phyloP scores from a whole-genome alignment of 2,797 vertebrate species.

The Smutsia temminckii region DNA sequence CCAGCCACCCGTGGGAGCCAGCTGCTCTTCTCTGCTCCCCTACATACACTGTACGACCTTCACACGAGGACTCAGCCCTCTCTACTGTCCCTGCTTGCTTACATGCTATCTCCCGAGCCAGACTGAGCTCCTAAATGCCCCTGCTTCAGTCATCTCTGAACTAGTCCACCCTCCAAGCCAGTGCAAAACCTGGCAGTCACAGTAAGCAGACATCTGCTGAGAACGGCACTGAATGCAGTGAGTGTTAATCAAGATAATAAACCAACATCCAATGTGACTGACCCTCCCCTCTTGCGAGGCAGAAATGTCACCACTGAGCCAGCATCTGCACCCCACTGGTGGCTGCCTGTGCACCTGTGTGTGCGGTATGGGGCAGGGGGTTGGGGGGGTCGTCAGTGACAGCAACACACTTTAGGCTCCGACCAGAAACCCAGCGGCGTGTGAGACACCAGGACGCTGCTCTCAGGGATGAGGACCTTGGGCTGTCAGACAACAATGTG shows the following conservation, averaged over 20 bases:
- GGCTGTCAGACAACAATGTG: neutral
- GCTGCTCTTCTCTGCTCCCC: neutral
- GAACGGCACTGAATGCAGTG: fast-evolving
- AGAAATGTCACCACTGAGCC: neutral
- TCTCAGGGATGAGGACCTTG: neutral
- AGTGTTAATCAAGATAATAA: neutral
- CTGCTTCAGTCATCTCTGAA: neutral
- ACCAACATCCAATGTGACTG: neutral
- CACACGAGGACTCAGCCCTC: no score
- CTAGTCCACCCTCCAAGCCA: fast-evolving
- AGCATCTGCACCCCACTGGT: neutral
- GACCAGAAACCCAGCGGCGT: neutral
- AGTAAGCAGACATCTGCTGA: neutral
- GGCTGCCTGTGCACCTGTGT: neutral
- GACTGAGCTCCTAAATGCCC: neutral
- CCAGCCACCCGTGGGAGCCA: neutral
- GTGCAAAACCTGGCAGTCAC: neutral
- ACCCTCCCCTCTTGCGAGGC: neutral
- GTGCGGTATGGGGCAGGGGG: no score
- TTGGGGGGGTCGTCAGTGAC: fast-evolving
- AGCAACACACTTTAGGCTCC: neutral
- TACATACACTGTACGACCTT: fast-evolving
- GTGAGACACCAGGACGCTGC: neutral
- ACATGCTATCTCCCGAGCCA: fast-evolving
- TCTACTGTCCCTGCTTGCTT: neutral